Base-by-base conservation (phyloP, 1,140 invertebrate genomes). In the Whitmania pigra region DNA sequence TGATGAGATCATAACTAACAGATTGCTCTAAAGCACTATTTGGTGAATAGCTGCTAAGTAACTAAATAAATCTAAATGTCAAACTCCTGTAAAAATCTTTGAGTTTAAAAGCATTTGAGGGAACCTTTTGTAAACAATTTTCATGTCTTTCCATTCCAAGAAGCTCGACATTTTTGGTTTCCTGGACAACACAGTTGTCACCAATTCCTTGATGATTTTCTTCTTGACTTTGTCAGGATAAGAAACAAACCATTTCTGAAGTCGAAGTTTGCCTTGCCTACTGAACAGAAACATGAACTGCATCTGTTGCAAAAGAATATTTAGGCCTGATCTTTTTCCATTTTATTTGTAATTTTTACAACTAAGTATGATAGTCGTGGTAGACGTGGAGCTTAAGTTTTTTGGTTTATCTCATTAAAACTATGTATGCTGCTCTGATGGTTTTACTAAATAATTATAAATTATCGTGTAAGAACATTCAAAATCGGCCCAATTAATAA, bases 141-240 rank as follows among this genome's bases (percentile, higher is more conserved):
- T 99, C 67, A 97, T 87, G 83, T 99, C 95, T 83, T 94, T 94
- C 94, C 95, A 99, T 81, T 99, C 96, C 2, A 99, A 84, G 80
- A 99, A 99, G 76, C 93, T 96, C 77, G 94, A 99, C 94, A 99
- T 98, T 84, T 99, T 99, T n/a, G 96, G 95, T 82, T 99, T 99
- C 63, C 97, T 83, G 0, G 93, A 88, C 25, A 99, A 85, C 75
- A 99, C 95, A 13, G 92, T 93, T 0, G 94, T 95, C n/a, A 99
- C 94, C 69, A 99, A 82, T 82, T 99, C 97, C 31, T 96, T 83
- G 0, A 94, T 97, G 49, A 98, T 98, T 84, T 99, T 99, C 85
- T 99, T 99, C 83, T 99, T 98, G n/a, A 90, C 74, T 74, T 84
- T 84, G 63, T 85, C 83, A 71, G 80, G 78, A 75, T 83, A 78